phyloP scores from a whole-genome alignment of 2,113 vertebrate genomes.

The Poecile atricapillus region DNA sequence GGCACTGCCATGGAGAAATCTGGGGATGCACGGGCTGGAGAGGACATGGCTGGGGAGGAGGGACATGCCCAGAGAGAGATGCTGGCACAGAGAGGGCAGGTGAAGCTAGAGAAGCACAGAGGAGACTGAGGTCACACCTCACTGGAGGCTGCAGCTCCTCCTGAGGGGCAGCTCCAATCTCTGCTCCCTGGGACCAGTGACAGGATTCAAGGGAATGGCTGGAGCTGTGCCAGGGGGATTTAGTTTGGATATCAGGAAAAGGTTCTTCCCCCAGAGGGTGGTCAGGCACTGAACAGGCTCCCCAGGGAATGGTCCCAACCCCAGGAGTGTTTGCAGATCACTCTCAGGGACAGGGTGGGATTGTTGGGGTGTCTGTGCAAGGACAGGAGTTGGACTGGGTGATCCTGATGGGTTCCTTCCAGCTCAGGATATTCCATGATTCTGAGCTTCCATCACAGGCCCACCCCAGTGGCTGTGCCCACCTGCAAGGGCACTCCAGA shows the following conservation, averaged over 20 bases:
- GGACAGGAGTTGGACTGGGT: accelerated
- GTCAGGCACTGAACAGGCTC: accelerated
- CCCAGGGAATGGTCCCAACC: accelerated
- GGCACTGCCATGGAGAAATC: neutral
- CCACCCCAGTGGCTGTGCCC: neutral
- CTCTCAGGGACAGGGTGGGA: neutral
- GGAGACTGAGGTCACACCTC: neutral
- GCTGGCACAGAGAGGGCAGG: neutral
- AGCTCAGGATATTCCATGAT: neutral
- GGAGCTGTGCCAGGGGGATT: neutral
- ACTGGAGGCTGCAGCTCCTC: neutral
- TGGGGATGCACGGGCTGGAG: neutral
- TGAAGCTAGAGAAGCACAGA: neutral
- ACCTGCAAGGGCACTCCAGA: too few species aligned
- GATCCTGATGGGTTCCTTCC: neutral
- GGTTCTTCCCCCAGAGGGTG: neutral
- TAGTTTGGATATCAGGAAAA: neutral
- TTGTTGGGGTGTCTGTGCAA: neutral
- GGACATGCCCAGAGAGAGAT: neutral
- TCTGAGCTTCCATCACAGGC: neutral
- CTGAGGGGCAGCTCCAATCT: accelerated
- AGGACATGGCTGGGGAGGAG: neutral
- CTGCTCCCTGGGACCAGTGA: neutral
- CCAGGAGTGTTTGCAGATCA: accelerated
- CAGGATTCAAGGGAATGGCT: neutral